Evolutionary conservation across 2,113 vertebrate genomes (phyloP).

Genomic region (Tiliqua scincoides): DNA sequence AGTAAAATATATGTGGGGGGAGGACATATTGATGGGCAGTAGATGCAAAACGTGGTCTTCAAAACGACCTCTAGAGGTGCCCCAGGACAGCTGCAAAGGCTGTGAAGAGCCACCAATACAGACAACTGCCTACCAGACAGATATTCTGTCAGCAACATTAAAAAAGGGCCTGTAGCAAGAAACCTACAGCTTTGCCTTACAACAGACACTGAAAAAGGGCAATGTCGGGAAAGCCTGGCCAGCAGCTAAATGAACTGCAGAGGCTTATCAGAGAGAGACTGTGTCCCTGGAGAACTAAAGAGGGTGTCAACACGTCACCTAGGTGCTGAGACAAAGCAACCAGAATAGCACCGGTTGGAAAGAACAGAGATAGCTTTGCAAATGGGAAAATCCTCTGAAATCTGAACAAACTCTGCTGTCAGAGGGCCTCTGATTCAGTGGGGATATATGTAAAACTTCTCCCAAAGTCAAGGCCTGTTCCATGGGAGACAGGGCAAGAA

Average conservation of each 20-base stretch:
- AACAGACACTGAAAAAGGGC: neutral
- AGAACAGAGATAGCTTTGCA: neutral
- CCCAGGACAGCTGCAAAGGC: neutral
- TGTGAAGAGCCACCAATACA: neutral
- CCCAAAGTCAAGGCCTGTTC: neutral
- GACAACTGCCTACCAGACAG: neutral
- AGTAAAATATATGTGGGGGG: neutral
- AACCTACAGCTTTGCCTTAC: neutral
- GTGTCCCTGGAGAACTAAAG: neutral
- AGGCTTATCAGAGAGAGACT: conserved; percentile 13
- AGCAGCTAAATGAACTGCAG: neutral
- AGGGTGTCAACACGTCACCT: neutral
- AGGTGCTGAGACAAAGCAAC: neutral
- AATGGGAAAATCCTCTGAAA: neutral
- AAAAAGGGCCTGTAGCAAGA: neutral
- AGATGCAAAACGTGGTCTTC: neutral
- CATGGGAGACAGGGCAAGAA: neutral
- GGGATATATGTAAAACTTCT: neutral
- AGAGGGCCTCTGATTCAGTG: neutral
- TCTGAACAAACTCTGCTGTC: conserved; percentile 17
- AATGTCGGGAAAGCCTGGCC: neutral
- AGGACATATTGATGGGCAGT: neutral
- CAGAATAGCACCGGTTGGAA: neutral
- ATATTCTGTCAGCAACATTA: neutral
- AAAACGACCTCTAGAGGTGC: neutral